Evolutionary conservation across 2,797 vertebrate genomes (phyloP).

Genomic region (Sebastes variabilis): DNA sequence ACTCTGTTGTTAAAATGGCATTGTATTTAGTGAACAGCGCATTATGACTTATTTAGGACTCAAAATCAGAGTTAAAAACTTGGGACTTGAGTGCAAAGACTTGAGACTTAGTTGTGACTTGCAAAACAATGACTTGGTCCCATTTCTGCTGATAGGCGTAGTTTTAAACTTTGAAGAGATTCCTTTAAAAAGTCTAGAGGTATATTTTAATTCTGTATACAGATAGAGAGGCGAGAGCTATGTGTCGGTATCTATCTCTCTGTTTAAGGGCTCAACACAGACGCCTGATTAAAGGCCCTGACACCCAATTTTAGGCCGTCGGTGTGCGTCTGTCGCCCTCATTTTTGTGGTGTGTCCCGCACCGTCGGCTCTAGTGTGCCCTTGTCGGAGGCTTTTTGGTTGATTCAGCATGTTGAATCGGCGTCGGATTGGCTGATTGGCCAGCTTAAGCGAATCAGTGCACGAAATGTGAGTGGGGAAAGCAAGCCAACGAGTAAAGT

Average conservation of each 20-base stretch:
- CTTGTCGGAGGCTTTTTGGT: neutral
- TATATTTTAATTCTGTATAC: neutral
- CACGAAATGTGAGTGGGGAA: neutral
- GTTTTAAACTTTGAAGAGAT: neutral
- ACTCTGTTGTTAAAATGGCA: too few relatives aligned
- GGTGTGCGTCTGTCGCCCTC: too few relatives aligned
- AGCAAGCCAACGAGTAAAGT: neutral
- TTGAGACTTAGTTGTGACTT: too few relatives aligned
- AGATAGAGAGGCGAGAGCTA: too few relatives aligned
- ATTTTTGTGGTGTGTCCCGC: neutral
- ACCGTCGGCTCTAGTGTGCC: too few relatives aligned
- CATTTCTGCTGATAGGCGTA: neutral
- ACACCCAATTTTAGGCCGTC: neutral
- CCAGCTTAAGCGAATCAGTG: neutral
- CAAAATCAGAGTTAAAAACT: too few relatives aligned
- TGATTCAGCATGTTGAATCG: neutral
- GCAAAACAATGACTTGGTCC: too few relatives aligned
- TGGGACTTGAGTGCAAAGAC: too few relatives aligned
- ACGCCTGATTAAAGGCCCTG: conserved; percentile 5
- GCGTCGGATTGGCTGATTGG: neutral
- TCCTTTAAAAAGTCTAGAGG: neutral
- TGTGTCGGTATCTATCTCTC: too few relatives aligned
- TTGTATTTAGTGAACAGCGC: too few relatives aligned
- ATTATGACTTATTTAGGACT: too few relatives aligned
- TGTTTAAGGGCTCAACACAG: neutral